These are phyloP conservation scores for Watsonalla cultraria DNA, from an alignment of 2,888 invertebrate genomes.

Conservation along the genomic window DNA sequence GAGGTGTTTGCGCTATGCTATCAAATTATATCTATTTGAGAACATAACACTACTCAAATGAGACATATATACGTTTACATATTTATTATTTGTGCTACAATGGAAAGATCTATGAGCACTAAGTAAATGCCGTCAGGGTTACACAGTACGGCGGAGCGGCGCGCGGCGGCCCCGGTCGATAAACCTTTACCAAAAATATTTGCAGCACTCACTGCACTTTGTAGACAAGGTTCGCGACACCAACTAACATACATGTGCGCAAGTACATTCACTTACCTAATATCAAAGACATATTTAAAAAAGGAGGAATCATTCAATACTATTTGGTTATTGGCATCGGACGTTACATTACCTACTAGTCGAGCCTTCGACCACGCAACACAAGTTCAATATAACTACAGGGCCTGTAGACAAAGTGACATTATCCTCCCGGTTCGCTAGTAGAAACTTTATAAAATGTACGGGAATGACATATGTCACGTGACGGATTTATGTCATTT, in stretches of 20 bases:
- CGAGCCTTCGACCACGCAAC: constrained; percentile 46
- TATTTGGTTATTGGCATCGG: constrained; percentile 71
- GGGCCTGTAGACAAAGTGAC: too few species aligned
- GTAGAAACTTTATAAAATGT: too few species aligned
- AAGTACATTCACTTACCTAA: constrained; percentile 64
- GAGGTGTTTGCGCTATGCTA: constrained; percentile 52
- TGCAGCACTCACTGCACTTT: constrained; percentile 58
- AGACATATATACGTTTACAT: constrained; percentile 42
- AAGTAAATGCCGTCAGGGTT: constrained; percentile 56
- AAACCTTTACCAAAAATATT: constrained; percentile 72
- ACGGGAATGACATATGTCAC: too few species aligned
- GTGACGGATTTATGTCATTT: too few species aligned
- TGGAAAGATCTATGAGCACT: constrained; percentile 61
- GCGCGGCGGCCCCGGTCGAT: constrained; percentile 33
- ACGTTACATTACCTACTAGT: constrained; percentile 45
- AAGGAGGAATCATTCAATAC: constrained; percentile 65
- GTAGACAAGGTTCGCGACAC: constrained; percentile 32
- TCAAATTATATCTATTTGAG: constrained; percentile 38
- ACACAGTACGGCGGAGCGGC: constrained; percentile 23
- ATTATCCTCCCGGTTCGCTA: too few species aligned
- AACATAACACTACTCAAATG: constrained; percentile 51
- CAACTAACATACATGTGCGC: constrained; percentile 57
- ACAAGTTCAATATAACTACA: constrained; percentile 40
- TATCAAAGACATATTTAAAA: constrained; percentile 58
- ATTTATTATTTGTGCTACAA: constrained; percentile 52